Conservation (phyloP, 2,888 invertebrate genomes). For the Acleris literana region DNA sequence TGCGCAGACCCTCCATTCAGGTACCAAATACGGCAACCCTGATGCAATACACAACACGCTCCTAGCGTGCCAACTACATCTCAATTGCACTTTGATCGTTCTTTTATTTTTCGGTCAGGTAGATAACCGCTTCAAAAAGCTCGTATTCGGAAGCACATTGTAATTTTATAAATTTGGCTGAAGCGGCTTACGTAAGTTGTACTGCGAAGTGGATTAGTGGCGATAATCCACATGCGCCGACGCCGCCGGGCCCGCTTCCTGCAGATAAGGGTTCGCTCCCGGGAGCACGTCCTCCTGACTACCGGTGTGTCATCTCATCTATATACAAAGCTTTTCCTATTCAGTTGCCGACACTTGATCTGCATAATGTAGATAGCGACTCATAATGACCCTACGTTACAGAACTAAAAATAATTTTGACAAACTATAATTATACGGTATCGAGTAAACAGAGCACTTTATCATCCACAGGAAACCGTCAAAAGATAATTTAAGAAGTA, state of each 20-base stretch:
- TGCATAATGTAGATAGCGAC: background rate
- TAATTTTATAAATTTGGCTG: constrained; percentile 2
- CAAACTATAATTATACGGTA: constrained; percentile 47
- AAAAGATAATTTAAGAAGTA: constrained; percentile 58
- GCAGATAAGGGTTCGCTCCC: constrained; percentile 71
- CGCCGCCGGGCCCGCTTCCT: constrained; percentile 67
- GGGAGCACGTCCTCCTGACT: constrained; percentile 62
- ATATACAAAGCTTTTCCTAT: background rate
- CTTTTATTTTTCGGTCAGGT: background rate
- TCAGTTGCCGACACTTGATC: background rate
- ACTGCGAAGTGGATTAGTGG: constrained; percentile 55
- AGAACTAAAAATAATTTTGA: constrained; percentile 29
- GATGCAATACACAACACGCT: constrained; percentile 31
- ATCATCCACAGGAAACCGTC: constrained; percentile 59
- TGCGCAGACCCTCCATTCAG: constrained; percentile 63
- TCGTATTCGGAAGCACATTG: constrained; percentile 18
- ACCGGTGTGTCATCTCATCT: constrained; percentile 36
- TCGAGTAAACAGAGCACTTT: constrained; percentile 55
- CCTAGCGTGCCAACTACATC: constrained; percentile 16
- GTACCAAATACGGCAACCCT: constrained; percentile 55
- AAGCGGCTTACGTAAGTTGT: constrained; percentile 51
- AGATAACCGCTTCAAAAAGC: constrained; percentile 37
- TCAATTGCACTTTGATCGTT: constrained; percentile 6
- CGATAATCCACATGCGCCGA: constrained; percentile 65
- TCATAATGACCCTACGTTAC: background rate